Evolutionary conservation across 2,888 invertebrate genomes (phyloP).

Genomic region (Pachliopta kotzebuea): DNA sequence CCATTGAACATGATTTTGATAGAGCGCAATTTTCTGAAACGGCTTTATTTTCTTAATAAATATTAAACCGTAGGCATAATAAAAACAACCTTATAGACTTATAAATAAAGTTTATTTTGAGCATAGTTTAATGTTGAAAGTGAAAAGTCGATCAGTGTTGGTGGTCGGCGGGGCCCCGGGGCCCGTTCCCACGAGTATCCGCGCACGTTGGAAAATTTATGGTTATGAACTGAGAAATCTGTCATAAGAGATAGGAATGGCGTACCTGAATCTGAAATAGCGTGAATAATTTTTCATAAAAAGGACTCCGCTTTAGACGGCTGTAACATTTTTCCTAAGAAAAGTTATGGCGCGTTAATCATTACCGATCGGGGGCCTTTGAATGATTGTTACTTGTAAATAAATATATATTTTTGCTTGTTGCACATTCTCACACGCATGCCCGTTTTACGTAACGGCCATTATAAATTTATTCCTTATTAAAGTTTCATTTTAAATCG

Average conservation of each 20-base stretch:
- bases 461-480: slow-evolving; percentile 31
- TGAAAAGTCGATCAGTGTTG: slow-evolving; percentile 74
- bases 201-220: slow-evolving; percentile 75
- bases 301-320: slow-evolving; percentile 37
- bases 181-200: slow-evolving; percentile 75
- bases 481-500: slow-evolving; percentile 32
- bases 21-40: slow-evolving; percentile 65
- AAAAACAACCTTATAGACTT: slow-evolving; percentile 36
- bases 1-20: slow-evolving; percentile 50
- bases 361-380: neutral
- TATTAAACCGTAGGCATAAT: neutral
- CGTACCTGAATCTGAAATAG: slow-evolving; percentile 70
- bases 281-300: slow-evolving; percentile 75
- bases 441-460: slow-evolving; percentile 26
- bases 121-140: slow-evolving; percentile 51
- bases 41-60: slow-evolving; percentile 65
- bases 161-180: slow-evolving; percentile 68
- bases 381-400: slow-evolving; percentile 8
- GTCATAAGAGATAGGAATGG: slow-evolving; percentile 75
- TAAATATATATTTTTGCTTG: slow-evolving; percentile 7
- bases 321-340: slow-evolving; percentile 30
- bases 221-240: slow-evolving; percentile 78
- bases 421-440: slow-evolving; percentile 21
- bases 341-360: slow-evolving; percentile 18
- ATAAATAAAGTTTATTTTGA: slow-evolving; percentile 44